Base-by-base conservation (phyloP, 2,113 vertebrate species). In the Bubo scandiacus region DNA sequence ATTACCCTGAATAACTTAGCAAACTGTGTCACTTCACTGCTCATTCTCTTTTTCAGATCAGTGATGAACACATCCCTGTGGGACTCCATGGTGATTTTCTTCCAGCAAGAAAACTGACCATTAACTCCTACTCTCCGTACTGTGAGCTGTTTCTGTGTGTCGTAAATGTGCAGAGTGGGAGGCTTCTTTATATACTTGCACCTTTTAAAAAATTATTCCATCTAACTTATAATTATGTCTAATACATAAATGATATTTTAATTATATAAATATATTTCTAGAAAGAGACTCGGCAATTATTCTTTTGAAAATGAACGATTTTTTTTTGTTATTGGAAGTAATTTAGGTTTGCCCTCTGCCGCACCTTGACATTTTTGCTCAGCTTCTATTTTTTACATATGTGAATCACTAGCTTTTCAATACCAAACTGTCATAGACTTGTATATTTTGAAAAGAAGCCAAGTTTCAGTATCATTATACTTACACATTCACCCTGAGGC, bases 401-500 rank as follows among this genome's bases (percentile, higher is more conserved):
- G 65, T 89, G 92, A 79, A 92, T 96, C 72, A 79, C 80, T 70
- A 15, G 80, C 73, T 88, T 95, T 95, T 96, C 94, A 57, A 83
- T 83, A 85, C 52, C 65, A 70, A 95, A 93, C 74, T 97, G 93
- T 89, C 96, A 97, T 12, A 62, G 91, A 63, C 75, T 68, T 84
- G 73, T 95, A 4, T 93, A 90, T 92, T 93, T 96, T 90, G 88
- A 95, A 96, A 94, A 95, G 92, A 87, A 96, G 86, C 91, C 84
- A 94, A 91, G 75, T 95, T 96, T 86, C 90, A 90, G 94, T 93
- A 94, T 95, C 81, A 93, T 94, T 93, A 91, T 30, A 87, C 91
- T 95, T 97, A 96, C 90, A 94, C 43, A 65, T 97, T 95, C 92
- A 96, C 90, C 93, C 95, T 38, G 62, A 96, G 93, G 96, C 96